Evolutionary conservation across 2,888 invertebrate genomes (phyloP).

Genomic region (Sinopyrophorus schimmeli): DNA sequence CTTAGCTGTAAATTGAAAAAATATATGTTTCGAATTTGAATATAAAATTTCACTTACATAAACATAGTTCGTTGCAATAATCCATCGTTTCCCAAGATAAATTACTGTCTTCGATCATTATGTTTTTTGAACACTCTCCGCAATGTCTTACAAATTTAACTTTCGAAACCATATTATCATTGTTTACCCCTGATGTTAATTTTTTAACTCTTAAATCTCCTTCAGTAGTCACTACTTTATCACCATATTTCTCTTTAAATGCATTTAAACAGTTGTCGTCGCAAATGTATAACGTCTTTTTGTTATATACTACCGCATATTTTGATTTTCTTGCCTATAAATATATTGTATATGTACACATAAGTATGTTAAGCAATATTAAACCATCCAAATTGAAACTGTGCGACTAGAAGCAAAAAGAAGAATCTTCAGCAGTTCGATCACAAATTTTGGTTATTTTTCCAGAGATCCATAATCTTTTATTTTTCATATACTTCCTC

Average conservation of each 20-base stretch:
- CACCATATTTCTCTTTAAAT: constrained; percentile 53
- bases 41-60: constrained; percentile 58
- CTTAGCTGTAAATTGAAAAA: constrained; percentile 52
- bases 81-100: constrained; percentile 93
- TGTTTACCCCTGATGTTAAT: constrained; percentile 33
- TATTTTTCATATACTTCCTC: too few species aligned
- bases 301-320: constrained; percentile 54
- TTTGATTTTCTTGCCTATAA: constrained; percentile 55
- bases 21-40: constrained; percentile 8
- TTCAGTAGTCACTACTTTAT: constrained; percentile 50
- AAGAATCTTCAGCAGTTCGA: too few species aligned
- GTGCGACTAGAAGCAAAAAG: too few species aligned
- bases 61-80: constrained; percentile 86
- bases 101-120: constrained; percentile 63
- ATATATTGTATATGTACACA: constrained; percentile 11
- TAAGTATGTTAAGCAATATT: neutral
- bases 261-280: constrained; percentile 61
- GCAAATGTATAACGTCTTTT: constrained; percentile 59
- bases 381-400: too few species aligned
- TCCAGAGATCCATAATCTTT: too few species aligned
- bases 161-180: constrained; percentile 27
- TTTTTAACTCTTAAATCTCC: constrained; percentile 49
- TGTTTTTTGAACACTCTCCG: constrained; percentile 58
- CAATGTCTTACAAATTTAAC: constrained; percentile 47
- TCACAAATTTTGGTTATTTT: too few species aligned